Conservation (phyloP, 2,888 invertebrate species). For the Oxystoma pomonae region DNA sequence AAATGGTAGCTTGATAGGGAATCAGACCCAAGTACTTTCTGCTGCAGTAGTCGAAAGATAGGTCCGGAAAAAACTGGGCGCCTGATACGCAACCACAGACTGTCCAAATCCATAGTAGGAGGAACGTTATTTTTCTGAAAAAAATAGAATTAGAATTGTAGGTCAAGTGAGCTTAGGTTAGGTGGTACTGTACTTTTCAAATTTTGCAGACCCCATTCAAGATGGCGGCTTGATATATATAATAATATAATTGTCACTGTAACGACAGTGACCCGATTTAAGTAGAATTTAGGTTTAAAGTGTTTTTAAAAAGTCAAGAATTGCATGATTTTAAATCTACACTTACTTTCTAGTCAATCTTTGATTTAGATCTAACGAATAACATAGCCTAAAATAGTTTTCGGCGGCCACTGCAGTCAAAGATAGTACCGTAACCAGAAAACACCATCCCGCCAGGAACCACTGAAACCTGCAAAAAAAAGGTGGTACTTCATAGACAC, state of each 20-base stretch:
- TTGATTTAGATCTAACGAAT: conserved; percentile 51
- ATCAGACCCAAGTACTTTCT: conserved; percentile 53
- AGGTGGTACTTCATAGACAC: no score
- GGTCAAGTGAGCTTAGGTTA: no score
- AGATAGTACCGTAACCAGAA: conserved; percentile 61
- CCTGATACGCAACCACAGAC: conserved; percentile 55
- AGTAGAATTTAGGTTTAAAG: no score
- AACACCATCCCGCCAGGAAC: conserved; percentile 62
- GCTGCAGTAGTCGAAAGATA: conserved; percentile 68
- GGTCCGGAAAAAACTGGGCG: conserved; percentile 56
- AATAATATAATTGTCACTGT: no score
- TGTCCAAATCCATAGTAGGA: conserved; percentile 56
- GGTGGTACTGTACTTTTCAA: no score
- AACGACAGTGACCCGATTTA: no score
- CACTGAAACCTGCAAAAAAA: conserved; percentile 52
- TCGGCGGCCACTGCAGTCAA: conserved; percentile 63
- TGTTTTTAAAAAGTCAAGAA: no score
- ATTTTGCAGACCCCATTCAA: no score
- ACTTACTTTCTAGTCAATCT: conserved; percentile 45
- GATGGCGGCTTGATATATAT: no score
- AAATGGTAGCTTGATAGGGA: conserved; percentile 55
- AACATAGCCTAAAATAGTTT: conserved; percentile 61
- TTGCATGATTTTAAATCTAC: no score
- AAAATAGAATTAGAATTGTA: no score
- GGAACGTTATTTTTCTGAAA: conserved; percentile 48